These are phyloP conservation scores for Imbricaverruca yamaguchii DNA, from an alignment of 2,888 invertebrate genomes.

Conservation along the genomic window DNA sequence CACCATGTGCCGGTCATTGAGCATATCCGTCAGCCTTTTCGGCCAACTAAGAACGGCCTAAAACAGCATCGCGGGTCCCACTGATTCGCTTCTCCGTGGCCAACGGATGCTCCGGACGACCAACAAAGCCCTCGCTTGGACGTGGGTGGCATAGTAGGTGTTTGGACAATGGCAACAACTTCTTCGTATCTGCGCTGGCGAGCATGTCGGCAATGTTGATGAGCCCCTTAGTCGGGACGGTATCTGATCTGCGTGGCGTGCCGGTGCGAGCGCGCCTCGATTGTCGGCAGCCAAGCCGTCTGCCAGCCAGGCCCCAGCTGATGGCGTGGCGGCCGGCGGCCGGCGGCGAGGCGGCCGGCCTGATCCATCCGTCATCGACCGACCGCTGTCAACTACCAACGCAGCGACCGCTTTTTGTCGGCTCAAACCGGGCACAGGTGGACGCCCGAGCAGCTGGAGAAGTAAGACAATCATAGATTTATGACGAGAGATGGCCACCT, in stretches of 20 bases:
- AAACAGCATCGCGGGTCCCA: no score
- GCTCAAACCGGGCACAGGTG: neutral
- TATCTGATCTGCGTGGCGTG: neutral
- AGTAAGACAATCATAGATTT: slow-evolving; percentile 11
- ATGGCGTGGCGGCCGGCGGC: no score
- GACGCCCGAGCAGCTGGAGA: neutral
- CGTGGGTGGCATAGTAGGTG: neutral
- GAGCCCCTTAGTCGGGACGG: neutral
- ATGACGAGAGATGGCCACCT: neutral
- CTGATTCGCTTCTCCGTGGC: no score
- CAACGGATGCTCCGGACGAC: no score
- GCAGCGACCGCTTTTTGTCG: neutral
- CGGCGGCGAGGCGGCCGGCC: neutral
- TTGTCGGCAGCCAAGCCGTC: no score
- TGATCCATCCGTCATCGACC: neutral
- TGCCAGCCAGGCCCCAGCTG: no score
- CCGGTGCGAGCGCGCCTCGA: no score
- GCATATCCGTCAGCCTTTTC: no score
- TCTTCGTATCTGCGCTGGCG: neutral
- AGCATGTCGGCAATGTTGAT: slow-evolving; percentile 10
- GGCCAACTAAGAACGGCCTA: no score
- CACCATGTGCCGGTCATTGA: no score
- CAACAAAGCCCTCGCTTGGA: neutral
- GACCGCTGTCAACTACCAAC: neutral
- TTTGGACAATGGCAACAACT: neutral